phyloP scores from a whole-genome alignment of 2,113 vertebrate species.

The Xenopus laevis region DNA sequence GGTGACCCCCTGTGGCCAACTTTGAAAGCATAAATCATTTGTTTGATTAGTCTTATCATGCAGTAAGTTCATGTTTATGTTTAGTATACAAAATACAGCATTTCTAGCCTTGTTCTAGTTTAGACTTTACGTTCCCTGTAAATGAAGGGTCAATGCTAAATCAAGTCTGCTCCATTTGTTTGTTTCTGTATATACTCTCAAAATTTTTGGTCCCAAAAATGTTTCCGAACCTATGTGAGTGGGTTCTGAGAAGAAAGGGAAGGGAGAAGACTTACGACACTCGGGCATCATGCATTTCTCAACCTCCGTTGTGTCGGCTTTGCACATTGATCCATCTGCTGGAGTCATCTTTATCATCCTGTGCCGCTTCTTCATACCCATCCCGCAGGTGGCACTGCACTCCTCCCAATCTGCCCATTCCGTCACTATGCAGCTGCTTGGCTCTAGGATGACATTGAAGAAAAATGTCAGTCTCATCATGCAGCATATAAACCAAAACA shows the following conservation, averaged over 20 bases:
- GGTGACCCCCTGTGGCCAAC: too few species aligned
- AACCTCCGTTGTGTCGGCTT: conserved; percentile 83
- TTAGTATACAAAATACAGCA: too few species aligned
- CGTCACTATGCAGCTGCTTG: conserved; percentile 91
- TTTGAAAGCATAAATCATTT: too few species aligned
- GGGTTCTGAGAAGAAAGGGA: too few species aligned
- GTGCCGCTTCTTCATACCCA: conserved; percentile 85
- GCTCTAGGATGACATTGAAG: conserved; percentile 59
- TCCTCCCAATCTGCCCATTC: conserved; percentile 96
- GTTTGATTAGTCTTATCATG: too few species aligned
- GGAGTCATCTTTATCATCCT: conserved; percentile 94
- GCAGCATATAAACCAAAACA: neutral
- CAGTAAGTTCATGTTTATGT: too few species aligned
- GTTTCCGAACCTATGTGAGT: neutral
- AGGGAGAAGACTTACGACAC: conserved; percentile 78
- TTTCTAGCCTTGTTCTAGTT: too few species aligned
- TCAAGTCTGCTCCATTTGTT: too few species aligned
- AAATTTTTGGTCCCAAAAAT: neutral
- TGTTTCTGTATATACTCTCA: too few species aligned
- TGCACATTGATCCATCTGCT: conserved; percentile 88
- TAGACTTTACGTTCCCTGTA: too few species aligned
- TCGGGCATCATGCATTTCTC: conserved; percentile 99
- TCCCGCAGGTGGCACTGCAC: conserved; percentile 94
- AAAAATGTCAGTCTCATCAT: neutral
- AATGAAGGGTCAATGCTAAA: too few species aligned